phyloP scores from a whole-genome alignment of 2,797 vertebrate genomes.

The Mastacembelus armatus region DNA sequence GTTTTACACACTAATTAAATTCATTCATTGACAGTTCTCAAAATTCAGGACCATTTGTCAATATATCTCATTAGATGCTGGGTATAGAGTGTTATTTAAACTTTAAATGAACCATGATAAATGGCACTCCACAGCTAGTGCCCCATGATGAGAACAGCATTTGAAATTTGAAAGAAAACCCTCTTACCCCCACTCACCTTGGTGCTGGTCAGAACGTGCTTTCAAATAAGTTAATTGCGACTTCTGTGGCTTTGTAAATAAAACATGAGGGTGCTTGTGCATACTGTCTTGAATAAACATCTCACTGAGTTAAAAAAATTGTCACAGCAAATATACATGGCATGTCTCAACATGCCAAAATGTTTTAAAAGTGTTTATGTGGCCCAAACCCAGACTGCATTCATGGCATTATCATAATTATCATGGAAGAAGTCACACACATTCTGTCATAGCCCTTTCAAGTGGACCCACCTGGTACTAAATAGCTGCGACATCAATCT shows the following conservation, averaged over 20 bases:
- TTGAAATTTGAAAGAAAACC: slow-evolving; percentile 38
- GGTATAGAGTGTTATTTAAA: slow-evolving; percentile 35
- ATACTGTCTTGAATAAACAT: slow-evolving; percentile 61
- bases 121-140: slow-evolving; percentile 2
- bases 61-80: slow-evolving; percentile 35
- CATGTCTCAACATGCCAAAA: slow-evolving; percentile 26
- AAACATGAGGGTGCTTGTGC: slow-evolving; percentile 58
- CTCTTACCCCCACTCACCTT: slow-evolving; percentile 53
- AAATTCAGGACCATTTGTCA: slow-evolving; percentile 15
- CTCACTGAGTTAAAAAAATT: slow-evolving; percentile 39
- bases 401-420: slow-evolving; percentile 29
- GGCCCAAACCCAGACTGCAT: background rate
- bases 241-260: slow-evolving; percentile 55
- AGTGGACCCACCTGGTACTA: slow-evolving; percentile 43
- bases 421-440: slow-evolving; percentile 30
- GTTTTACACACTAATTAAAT: slow-evolving; percentile 28
- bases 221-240: slow-evolving; percentile 56
- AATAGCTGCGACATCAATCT: slow-evolving; percentile 53
- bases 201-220: slow-evolving; percentile 38
- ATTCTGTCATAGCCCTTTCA: slow-evolving; percentile 12
- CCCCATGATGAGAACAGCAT: slow-evolving; percentile 37
- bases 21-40: slow-evolving; percentile 34
- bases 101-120: slow-evolving; percentile 29
- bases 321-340: slow-evolving; percentile 47
- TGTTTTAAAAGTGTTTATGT: slow-evolving; percentile 45